Evolutionary conservation across 1,140 invertebrate species (phyloP), one percentile per base, ranked within the genome.

Genomic region (Drosophila nebulosa): DNA sequence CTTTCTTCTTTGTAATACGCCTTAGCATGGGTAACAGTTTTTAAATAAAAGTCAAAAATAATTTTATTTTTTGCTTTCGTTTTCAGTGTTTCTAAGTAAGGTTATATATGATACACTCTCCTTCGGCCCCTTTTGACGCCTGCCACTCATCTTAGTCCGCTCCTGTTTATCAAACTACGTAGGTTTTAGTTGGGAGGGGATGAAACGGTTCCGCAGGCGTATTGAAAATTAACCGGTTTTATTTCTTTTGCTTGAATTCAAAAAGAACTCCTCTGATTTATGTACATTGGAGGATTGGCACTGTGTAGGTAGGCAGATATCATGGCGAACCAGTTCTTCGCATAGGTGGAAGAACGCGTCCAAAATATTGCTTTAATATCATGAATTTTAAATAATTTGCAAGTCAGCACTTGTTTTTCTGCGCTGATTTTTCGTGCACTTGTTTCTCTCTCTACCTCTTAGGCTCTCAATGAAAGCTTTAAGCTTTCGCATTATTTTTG

Each of bases 161-260:
- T 21, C 39, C 39, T 46, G 39, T 18, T 36, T 36, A 4, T 4
- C 10, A 36, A 14, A 4, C 26, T 21, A 39, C 64, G 32, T 50
- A 56, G 26, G 26, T 5, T 52, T 52, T 22, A 52, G 22, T 52
- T 26, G 7, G 52, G 52, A 30, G 26, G 52, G 26, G 52, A 30
- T 42, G 55, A 61, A 71, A 71, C 50, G 58, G 64, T 56, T 67
- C 32, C 36, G 57, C 56, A 46, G 39, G 36, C 35, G 58, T 26
- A 46, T 59, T 60, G 10, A 46, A 46, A 14, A 42, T 18, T 52
- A 73, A 73, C 74, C 64, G 42, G 74, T 76, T 73, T 63, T 36
- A 21, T 21, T 46, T 12, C 35, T 39, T 14, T 14, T 18, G 12
- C 22, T n/a, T 22, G 22, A 27, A 53, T 59, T 42, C 16, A 36